Percentiles rank a stretch among this genome's conserved stretches.
phyloP scores from a whole-genome alignment of 2,888 invertebrate genomes.

The Apodemia hepburni region DNA sequence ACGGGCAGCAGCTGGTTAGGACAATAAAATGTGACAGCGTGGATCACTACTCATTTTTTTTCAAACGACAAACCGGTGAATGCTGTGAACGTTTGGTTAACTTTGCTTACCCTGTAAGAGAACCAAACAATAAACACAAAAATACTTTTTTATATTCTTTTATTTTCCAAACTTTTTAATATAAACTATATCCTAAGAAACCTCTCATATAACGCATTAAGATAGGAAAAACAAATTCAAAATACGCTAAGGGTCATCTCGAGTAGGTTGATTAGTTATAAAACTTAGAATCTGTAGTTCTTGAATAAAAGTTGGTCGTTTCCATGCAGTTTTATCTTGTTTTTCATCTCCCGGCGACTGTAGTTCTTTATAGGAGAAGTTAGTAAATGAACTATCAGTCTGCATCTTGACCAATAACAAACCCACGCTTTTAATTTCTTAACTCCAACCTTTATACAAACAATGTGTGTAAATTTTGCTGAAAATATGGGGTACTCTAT shows the following conservation, averaged over 20 bases:
- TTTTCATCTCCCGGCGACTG: slow-evolving; percentile 5
- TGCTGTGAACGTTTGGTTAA: too few relatives aligned
- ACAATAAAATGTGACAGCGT: too few relatives aligned
- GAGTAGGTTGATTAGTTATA: slow-evolving; percentile 8
- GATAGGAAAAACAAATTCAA: not conserved
- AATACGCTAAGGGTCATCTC: not conserved
- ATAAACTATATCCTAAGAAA: too few relatives aligned
- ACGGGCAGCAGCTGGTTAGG: too few relatives aligned
- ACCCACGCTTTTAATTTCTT: slow-evolving; percentile 7
- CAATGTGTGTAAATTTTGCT: too few relatives aligned
- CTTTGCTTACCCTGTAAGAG: too few relatives aligned
- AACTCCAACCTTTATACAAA: not conserved
- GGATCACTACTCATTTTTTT: too few relatives aligned
- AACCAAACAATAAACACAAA: too few relatives aligned
- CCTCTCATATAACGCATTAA: not conserved
- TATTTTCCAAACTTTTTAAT: too few relatives aligned
- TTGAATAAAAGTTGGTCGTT: slow-evolving; percentile 9
- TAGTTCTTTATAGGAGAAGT: slow-evolving; percentile 9
- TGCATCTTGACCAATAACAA: slow-evolving; percentile 7
- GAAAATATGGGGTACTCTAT: too few relatives aligned
- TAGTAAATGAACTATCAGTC: slow-evolving; percentile 11
- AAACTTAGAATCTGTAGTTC: slow-evolving; percentile 7
- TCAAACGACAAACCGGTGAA: too few relatives aligned
- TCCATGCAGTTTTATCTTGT: slow-evolving; percentile 8
- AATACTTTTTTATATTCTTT: too few relatives aligned